phyloP scores from a whole-genome alignment of 2,797 vertebrate genomes.

The Schizothorax lantsangensis region DNA sequence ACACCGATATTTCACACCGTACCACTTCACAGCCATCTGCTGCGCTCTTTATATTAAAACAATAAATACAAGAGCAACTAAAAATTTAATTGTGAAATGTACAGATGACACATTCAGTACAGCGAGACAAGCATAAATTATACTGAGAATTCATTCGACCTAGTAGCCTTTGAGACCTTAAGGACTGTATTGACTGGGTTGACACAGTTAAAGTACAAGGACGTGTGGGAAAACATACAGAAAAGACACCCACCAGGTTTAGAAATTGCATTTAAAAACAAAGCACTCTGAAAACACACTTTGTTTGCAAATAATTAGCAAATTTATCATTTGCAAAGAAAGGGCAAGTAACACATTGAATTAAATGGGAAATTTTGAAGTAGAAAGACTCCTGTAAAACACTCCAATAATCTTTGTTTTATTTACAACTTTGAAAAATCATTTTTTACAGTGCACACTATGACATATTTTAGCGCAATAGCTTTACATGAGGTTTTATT shows the following conservation, averaged over 20 bases:
- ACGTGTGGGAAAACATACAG: not conserved
- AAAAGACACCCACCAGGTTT: not conserved
- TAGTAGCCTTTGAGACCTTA: conserved; percentile 51
- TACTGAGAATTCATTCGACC: conserved; percentile 49
- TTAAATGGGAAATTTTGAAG: not conserved
- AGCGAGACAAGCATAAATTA: conserved; percentile 42
- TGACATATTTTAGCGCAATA: not conserved
- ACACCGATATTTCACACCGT: not conserved
- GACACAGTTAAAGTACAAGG: conserved; percentile 37
- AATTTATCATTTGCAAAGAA: not conserved
- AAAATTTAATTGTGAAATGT: conserved; percentile 37
- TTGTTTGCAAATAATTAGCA: too few species aligned
- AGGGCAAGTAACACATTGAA: not conserved
- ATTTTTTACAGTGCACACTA: not conserved
- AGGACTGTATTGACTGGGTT: conserved; percentile 40
- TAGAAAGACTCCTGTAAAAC: not conserved
- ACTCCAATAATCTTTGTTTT: not conserved
- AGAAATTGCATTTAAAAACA: not conserved
- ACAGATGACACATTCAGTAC: conserved; percentile 53
- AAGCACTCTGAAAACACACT: too few species aligned
- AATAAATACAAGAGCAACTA: conserved; percentile 40
- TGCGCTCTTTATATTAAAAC: conserved; percentile 56
- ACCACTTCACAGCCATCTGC: not conserved
- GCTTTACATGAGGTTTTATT: not conserved
- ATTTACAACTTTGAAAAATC: not conserved